Conservation (phyloP, 2,888 invertebrate genomes). For the Palloptera scutellata region DNA sequence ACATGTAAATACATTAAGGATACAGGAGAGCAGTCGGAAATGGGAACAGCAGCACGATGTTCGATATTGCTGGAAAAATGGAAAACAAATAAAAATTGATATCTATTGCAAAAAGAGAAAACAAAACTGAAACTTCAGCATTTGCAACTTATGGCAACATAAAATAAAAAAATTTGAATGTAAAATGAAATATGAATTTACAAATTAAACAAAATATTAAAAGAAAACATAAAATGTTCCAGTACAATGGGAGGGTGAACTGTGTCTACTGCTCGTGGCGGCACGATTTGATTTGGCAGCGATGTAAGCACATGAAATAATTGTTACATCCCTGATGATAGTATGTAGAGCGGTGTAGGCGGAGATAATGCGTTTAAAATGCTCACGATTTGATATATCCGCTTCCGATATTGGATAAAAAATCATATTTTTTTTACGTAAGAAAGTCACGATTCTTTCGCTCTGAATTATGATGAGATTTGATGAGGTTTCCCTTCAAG, state of each 20-base stretch:
- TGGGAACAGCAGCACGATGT: background rate
- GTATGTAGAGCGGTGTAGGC: background rate
- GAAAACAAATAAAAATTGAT: conserved; percentile 27
- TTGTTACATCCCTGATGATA: conserved; percentile 19
- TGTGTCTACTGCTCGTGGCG: conserved; percentile 51
- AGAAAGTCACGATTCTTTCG: conserved; percentile 43
- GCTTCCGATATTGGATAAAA: no score
- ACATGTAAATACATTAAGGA: conserved; percentile 37
- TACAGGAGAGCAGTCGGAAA: background rate
- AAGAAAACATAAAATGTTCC: conserved; percentile 40
- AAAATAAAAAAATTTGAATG: conserved; percentile 40
- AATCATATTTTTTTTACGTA: conserved; percentile 8
- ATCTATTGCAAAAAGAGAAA: conserved; percentile 5
- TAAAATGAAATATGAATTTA: conserved; percentile 41
- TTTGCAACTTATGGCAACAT: conserved; percentile 41
- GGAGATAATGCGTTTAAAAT: conserved; percentile 30
- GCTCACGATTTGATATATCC: conserved; percentile 20
- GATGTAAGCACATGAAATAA: conserved; percentile 15
- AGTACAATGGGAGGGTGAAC: conserved; percentile 2
- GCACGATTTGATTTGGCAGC: conserved; percentile 54
- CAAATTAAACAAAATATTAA: conserved; percentile 36
- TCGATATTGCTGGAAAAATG: conserved; percentile 21
- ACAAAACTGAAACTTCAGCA: conserved; percentile 5
- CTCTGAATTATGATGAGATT: conserved; percentile 36
- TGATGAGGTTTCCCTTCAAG: conserved; percentile 8